A percentile compares a stretch with the other conserved stretches of the same genome.
Conservation (phyloP, 2,888 invertebrate genomes). For the Strigamia maritima region DNA sequence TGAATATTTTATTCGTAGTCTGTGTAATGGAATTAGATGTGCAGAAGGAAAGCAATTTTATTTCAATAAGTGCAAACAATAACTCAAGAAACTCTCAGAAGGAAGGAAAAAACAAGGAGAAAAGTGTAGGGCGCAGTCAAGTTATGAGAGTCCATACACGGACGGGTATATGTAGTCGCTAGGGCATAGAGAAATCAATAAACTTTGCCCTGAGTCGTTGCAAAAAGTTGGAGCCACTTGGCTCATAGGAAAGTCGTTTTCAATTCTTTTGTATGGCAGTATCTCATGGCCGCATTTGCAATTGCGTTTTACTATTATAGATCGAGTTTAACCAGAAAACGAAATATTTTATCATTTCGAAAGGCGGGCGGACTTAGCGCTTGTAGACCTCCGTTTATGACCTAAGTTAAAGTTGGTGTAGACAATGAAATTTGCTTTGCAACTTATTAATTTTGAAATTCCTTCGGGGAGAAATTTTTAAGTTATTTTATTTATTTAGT, state of each 20-base stretch:
- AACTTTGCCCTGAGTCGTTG: constrained; percentile 11
- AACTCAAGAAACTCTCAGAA: neutral
- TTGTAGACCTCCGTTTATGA: neutral
- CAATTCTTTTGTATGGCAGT: neutral
- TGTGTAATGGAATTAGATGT: constrained; percentile 3
- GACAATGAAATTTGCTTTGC: neutral
- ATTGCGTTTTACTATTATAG: constrained; percentile 21
- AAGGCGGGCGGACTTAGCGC: neutral
- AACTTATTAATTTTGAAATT: neutral
- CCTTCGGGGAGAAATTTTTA: neutral
- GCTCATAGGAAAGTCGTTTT: constrained; percentile 12
- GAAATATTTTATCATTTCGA: neutral
- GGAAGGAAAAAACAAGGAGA: neutral
- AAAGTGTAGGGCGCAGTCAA: neutral
- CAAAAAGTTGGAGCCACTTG: constrained; percentile 3
- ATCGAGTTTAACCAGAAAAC: neutral
- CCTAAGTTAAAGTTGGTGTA: neutral
- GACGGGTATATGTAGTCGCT: constrained; percentile 6
- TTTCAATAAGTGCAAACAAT: constrained; percentile 28
- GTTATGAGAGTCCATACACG: constrained; percentile 12
- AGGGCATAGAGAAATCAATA: constrained; percentile 21
- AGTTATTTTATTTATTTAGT: neutral
- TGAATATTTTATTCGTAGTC: constrained; percentile 2
- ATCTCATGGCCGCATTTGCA: constrained; percentile 7
- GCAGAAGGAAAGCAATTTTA: neutral